These are phyloP conservation scores for Terrapene triunguis DNA, from an alignment of 2,113 vertebrate species.

Conservation along the genomic window DNA sequence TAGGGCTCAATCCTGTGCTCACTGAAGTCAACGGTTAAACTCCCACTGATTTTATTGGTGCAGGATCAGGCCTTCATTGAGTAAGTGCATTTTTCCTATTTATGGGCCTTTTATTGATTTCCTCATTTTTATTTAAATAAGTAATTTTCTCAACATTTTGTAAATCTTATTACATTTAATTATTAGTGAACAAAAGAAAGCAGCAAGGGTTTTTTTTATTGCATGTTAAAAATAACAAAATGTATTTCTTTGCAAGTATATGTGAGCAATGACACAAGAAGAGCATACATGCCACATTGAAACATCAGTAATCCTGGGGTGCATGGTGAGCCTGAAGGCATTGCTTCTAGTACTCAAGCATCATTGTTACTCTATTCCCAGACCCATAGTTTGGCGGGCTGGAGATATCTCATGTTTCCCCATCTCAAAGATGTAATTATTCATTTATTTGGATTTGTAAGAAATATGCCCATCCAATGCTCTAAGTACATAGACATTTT, in stretches of 20 bases:
- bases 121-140: constrained; percentile 74
- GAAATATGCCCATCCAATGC: background rate
- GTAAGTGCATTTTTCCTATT: constrained; percentile 47
- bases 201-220: constrained; percentile 54
- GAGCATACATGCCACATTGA: background rate
- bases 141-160: constrained; percentile 43
- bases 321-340: background rate
- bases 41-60: background rate
- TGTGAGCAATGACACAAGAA: background rate
- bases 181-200: constrained; percentile 69
- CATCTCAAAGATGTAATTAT: background rate
- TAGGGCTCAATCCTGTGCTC: background rate
- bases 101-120: constrained; percentile 51
- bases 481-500: background rate
- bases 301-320: background rate
- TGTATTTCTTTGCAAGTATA: background rate
- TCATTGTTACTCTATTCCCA: background rate
- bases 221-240: constrained; percentile 20
- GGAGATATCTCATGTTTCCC: background rate
- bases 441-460: background rate
- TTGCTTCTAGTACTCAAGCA: background rate
- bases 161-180: constrained; percentile 58
- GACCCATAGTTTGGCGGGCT: background rate
- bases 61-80: background rate
- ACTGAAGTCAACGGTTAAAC: constrained; percentile 10